These are phyloP conservation scores for Austrofundulus limnaeus DNA, from an alignment of 2,113 vertebrate genomes.

Conservation along the genomic window DNA sequence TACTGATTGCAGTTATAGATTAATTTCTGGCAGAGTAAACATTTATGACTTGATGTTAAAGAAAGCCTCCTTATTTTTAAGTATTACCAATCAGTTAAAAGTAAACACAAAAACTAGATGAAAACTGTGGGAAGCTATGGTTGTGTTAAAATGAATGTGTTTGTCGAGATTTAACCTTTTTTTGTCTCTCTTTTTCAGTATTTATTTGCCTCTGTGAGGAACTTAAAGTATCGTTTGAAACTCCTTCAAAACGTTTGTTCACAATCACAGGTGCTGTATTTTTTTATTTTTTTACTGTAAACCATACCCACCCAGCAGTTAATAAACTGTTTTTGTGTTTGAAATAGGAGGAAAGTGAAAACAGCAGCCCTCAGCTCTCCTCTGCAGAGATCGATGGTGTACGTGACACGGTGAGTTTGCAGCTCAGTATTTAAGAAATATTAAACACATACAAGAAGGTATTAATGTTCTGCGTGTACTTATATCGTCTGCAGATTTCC, in stretches of 20 bases:
- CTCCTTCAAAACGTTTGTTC: conserved; percentile 73
- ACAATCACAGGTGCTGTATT: conserved; percentile 66
- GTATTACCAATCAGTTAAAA: background rate
- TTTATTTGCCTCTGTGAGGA: conserved; percentile 78
- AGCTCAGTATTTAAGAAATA: background rate
- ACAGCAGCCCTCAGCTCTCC: conserved; percentile 50
- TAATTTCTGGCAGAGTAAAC: background rate
- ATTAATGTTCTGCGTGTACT: background rate
- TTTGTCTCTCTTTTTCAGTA: conserved; percentile 66
- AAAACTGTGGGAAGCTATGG: background rate
- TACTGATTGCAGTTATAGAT: background rate
- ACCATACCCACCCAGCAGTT: too few relatives aligned
- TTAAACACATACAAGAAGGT: background rate
- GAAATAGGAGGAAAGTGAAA: conserved; percentile 59
- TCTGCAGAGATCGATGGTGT: conserved; percentile 43
- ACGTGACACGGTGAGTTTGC: conserved; percentile 61
- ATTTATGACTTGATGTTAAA: too few relatives aligned
- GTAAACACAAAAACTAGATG: background rate
- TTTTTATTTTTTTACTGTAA: too few relatives aligned
- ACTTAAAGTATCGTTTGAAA: conserved; percentile 74
- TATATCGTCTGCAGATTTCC: conserved; percentile 53
- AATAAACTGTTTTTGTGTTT: background rate
- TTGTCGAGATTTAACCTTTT: background rate
- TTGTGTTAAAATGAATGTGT: too few relatives aligned
- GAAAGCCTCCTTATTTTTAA: background rate